A percentile compares a stretch with the other conserved stretches of the same genome.
Evolutionary conservation across 1,140 invertebrate species (phyloP).

Genomic region (Periplaneta americana): DNA sequence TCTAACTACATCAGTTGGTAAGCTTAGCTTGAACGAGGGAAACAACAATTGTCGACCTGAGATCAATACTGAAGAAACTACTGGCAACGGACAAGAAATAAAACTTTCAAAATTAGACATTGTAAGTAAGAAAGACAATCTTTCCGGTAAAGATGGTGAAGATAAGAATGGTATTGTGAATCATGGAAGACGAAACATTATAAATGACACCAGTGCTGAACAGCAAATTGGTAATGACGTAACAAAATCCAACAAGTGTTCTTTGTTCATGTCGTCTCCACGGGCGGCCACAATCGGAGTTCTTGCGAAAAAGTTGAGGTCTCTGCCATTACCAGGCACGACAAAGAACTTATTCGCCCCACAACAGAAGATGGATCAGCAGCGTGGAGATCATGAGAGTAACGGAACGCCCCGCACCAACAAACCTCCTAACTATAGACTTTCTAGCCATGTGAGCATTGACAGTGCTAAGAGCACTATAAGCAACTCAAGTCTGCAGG

Average conservation of each 20-base stretch:
- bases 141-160: background rate
- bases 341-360: background rate
- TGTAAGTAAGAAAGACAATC: background rate
- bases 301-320: background rate
- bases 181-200: background rate
- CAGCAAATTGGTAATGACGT: background rate
- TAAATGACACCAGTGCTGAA: background rate
- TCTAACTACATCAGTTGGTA: constrained; percentile 34
- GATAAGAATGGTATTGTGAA: background rate
- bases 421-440: too few relatives aligned
- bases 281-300: background rate
- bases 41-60: background rate
- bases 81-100: background rate
- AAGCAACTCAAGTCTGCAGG: constrained; percentile 65
- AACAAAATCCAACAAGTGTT: background rate
- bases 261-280: background rate
- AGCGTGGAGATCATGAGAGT: constrained; percentile 12
- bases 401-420: background rate
- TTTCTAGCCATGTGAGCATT: constrained; percentile 32
- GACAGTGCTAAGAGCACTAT: constrained; percentile 47
- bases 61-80: background rate
- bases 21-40: background rate
- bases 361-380: background rate
- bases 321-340: background rate
- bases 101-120: background rate